phyloP scores from a whole-genome alignment of 2,888 invertebrate genomes.

The Amphimallon solstitiale region DNA sequence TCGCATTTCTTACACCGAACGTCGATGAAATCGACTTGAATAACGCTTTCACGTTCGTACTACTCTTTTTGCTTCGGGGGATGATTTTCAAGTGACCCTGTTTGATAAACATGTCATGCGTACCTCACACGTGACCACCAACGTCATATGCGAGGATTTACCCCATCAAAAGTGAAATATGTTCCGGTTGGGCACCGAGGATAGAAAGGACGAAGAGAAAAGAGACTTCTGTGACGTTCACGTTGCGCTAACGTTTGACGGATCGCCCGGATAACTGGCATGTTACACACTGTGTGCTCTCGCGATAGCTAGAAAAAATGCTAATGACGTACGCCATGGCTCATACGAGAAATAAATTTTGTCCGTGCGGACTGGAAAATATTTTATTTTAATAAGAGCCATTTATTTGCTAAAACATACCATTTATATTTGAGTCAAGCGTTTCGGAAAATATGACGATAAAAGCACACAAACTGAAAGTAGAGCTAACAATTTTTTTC shows the following conservation, averaged over 20 bases:
- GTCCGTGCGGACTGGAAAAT: too few species aligned
- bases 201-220: constrained; percentile 3
- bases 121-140: constrained; percentile 21
- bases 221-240: constrained; percentile 7
- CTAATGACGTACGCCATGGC: too few species aligned
- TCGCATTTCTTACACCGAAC: constrained; percentile 11
- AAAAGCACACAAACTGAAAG: too few species aligned
- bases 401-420: too few species aligned
- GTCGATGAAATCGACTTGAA: constrained; percentile 5
- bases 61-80: constrained; percentile 7
- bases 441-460: too few species aligned
- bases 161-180: constrained; percentile 27
- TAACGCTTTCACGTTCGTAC: constrained; percentile 1
- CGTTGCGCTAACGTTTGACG: constrained; percentile 5
- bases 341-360: too few species aligned
- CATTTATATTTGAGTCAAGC: too few species aligned
- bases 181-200: not conserved
- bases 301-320: too few species aligned
- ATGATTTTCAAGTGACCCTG: constrained; percentile 23
- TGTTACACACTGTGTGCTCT: too few species aligned
- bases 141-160: constrained; percentile 21
- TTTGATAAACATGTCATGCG: constrained; percentile 36
- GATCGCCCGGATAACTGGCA: not conserved
- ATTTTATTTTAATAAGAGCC: too few species aligned
- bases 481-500: too few species aligned